A percentile compares a stretch with the other conserved stretches of the same genome.
Evolutionary conservation across 2,113 vertebrate genomes (phyloP).

Genomic region (Hemiscyllium ocellatum): DNA sequence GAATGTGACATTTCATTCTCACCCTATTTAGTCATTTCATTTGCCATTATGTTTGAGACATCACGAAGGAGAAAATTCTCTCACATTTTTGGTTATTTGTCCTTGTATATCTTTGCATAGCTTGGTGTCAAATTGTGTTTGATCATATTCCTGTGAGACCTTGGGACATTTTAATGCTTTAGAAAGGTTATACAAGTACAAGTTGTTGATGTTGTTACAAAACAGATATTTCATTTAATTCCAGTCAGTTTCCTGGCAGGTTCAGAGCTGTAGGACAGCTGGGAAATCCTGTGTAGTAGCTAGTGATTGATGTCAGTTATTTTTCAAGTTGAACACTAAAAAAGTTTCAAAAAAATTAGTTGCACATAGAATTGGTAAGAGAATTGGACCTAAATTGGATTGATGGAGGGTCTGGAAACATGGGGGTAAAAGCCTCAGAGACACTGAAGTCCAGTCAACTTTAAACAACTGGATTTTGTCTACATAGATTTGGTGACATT

Average conservation of each 20-base stretch:
- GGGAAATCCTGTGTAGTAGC: neutral
- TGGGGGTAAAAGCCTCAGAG: neutral
- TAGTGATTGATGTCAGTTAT: neutral
- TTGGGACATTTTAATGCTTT: neutral
- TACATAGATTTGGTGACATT: neutral
- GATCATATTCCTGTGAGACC: neutral
- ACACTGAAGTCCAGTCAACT: neutral
- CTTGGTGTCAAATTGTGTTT: neutral
- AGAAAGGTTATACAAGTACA: neutral
- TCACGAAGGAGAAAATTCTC: too few species aligned
- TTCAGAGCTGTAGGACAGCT: neutral
- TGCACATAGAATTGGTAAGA: neutral
- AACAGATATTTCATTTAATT: neutral
- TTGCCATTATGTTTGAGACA: too few species aligned
- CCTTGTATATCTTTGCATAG: too few species aligned
- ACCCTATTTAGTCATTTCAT: too few species aligned
- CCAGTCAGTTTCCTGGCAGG: neutral
- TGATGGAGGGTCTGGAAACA: neutral
- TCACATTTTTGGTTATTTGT: neutral
- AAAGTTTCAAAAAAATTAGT: neutral
- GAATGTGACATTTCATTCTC: too few species aligned
- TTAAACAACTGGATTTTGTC: neutral
- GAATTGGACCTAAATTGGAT: neutral
- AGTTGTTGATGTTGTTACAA: neutral
- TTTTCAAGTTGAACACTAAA: neutral